Percentiles rank a stretch among this genome's conserved stretches.
phyloP scores from a whole-genome alignment of 2,888 invertebrate species.

The Corythucha ciliata region DNA sequence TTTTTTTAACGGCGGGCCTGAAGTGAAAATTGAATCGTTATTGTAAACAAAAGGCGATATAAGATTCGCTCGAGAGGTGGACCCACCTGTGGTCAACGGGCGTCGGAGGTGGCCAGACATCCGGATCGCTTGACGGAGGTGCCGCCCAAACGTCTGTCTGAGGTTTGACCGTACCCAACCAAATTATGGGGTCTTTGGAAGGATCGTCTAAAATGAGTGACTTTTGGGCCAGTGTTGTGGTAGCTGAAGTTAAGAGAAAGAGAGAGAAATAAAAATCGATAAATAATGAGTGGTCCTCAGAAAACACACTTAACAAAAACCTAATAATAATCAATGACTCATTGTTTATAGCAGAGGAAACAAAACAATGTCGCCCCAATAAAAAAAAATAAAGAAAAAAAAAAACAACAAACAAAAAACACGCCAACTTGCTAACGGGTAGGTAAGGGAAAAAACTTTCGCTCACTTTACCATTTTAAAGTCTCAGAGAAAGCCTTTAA shows the following conservation, averaged over 20 bases:
- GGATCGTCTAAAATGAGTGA: constrained; percentile 27
- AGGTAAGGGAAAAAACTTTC: background rate
- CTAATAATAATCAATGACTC: too few relatives aligned
- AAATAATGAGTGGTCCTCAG: too few relatives aligned
- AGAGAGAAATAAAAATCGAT: too few relatives aligned
- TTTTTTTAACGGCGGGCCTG: constrained; percentile 37
- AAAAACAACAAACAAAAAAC: background rate
- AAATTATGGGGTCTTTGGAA: constrained; percentile 61
- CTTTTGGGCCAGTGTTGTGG: too few relatives aligned
- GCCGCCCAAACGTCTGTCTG: constrained; percentile 49
- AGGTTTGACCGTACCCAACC: constrained; percentile 55
- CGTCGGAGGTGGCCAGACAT: constrained; percentile 81
- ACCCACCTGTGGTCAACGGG: constrained; percentile 60
- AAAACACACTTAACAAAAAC: too few relatives aligned
- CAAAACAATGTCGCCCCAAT: too few relatives aligned
- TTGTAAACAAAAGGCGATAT: background rate
- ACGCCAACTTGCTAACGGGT: background rate
- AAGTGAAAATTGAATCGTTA: constrained; percentile 25
- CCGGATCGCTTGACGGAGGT: constrained; percentile 56
- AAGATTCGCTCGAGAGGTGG: background rate
- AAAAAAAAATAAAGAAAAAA: too few relatives aligned
- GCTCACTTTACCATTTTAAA: background rate
- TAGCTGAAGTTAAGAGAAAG: too few relatives aligned
- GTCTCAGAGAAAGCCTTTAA: background rate
- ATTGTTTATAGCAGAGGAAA: too few relatives aligned